phyloP scores from a whole-genome alignment of 2,888 invertebrate species.

The Drosophila fungiperda region DNA sequence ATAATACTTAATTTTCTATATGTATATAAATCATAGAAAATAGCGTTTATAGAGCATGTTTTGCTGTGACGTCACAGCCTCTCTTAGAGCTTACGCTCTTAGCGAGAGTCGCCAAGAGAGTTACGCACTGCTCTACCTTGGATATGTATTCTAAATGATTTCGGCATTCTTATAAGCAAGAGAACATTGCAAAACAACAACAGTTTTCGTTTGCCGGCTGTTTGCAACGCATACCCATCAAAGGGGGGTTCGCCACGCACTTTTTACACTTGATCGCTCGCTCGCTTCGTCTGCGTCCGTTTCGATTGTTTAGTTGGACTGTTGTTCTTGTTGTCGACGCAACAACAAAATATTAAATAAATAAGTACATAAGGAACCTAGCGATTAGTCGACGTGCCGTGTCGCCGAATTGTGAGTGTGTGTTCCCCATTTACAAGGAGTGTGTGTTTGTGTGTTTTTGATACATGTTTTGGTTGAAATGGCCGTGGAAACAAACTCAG shows the following conservation, averaged over 20 bases:
- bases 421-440: slow-evolving; percentile 28
- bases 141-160: slow-evolving; percentile 17
- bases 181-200: slow-evolving; percentile 44
- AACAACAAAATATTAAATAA: slow-evolving; percentile 32
- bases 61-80: slow-evolving; percentile 25
- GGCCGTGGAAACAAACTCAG: slow-evolving; percentile 49
- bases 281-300: slow-evolving; percentile 25
- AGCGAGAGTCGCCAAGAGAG: slow-evolving; percentile 15
- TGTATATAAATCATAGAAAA: not conserved
- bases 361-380: slow-evolving; percentile 17
- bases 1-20: not conserved
- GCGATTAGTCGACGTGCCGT: slow-evolving; percentile 10
- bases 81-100: not conserved
- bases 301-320: slow-evolving; percentile 17
- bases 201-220: slow-evolving; percentile 64
- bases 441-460: slow-evolving; percentile 11
- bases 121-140: slow-evolving; percentile 29
- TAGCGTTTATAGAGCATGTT: not conserved
- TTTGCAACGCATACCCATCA: slow-evolving; percentile 50
- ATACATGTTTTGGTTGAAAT: slow-evolving; percentile 30
- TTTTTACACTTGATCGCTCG: slow-evolving; percentile 35
- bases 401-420: slow-evolving; percentile 2
- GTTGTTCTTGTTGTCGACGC: slow-evolving; percentile 20
- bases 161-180: slow-evolving; percentile 58
- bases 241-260: slow-evolving; percentile 26